Evolutionary conservation across 2,113 vertebrate genomes (phyloP).

Genomic region (Lonchura striata): DNA sequence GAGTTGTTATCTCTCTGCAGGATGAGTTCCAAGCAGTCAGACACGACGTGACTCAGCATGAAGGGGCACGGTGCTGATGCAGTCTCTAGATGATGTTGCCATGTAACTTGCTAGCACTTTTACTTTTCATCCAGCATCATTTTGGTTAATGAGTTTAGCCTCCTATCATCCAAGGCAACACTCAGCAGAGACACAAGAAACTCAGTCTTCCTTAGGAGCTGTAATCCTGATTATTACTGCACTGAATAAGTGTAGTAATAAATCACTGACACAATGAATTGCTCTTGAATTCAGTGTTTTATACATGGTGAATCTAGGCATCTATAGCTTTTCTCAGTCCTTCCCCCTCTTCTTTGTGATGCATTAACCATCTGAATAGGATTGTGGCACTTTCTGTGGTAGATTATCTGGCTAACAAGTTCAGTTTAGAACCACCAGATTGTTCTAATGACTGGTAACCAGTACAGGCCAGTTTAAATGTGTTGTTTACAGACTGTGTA

Average conservation of each 20-base stretch:
- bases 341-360: not conserved
- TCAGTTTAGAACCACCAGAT: not conserved
- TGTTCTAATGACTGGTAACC: not conserved
- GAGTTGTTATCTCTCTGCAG: not conserved
- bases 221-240: not conserved
- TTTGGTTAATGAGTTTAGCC: not conserved
- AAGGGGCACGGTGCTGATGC: not conserved
- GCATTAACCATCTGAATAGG: not conserved
- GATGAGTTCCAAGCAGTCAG: not conserved
- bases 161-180: not conserved
- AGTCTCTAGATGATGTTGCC: not conserved
- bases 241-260: not conserved
- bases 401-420: not conserved
- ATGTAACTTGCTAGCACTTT: not conserved
- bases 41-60: not conserved
- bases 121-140: not conserved
- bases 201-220: not conserved
- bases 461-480: not conserved
- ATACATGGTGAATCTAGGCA: not conserved
- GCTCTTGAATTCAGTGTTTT: not conserved
- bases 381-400: not conserved
- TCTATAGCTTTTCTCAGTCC: not conserved
- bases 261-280: not conserved
- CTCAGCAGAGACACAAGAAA: not conserved
- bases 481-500: not conserved